Conservation (phyloP, 1,140 invertebrate species). For the Phenacoccus solenopsis region DNA sequence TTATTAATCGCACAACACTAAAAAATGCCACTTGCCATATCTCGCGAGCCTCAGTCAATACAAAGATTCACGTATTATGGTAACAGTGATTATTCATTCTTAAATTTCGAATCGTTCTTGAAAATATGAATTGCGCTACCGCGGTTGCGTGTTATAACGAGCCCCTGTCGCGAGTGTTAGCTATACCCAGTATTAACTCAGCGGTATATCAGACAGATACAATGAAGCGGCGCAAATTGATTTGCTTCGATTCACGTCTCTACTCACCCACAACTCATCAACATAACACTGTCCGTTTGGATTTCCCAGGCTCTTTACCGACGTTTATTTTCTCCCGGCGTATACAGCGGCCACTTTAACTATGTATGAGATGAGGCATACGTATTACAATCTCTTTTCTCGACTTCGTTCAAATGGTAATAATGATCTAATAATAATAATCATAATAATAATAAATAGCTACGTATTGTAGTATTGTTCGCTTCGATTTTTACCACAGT, state of each 20-base stretch:
- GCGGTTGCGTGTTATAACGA: background rate
- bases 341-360: background rate
- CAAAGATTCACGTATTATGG: background rate
- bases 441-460: constrained; percentile 4
- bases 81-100: background rate
- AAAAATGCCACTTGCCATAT: too few species aligned
- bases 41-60: too few species aligned
- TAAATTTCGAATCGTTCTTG: background rate
- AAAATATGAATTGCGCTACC: background rate
- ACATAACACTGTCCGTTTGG: background rate
- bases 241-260: background rate
- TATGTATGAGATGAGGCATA: background rate
- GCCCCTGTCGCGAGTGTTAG: too few species aligned
- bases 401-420: background rate
- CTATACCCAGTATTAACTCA: background rate
- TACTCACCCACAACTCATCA: constrained; percentile 1
- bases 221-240: background rate
- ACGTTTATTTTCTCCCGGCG: background rate
- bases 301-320: background rate
- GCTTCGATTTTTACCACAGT: too few species aligned
- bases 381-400: too few species aligned
- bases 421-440: constrained; percentile 4
- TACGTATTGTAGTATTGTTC: too few species aligned
- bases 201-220: background rate
- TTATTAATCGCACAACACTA: too few species aligned